These are phyloP conservation scores for Parnassius mnemosyne DNA, from an alignment of 2,888 invertebrate genomes.

Conservation along the genomic window DNA sequence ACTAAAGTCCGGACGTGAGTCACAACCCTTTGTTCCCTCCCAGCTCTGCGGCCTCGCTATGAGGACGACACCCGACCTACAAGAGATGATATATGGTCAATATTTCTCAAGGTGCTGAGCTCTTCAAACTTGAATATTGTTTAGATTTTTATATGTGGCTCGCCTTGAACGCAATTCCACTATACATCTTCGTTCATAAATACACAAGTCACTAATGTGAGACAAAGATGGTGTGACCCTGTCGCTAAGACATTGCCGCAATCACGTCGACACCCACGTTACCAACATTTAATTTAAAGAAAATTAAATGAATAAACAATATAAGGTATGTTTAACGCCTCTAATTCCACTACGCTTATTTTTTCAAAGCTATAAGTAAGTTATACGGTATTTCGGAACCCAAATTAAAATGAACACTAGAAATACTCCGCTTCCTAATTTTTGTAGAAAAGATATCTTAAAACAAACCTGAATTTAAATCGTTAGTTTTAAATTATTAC, in stretches of 20 bases:
- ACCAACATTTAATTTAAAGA: conserved; percentile 19
- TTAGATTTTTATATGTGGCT: conserved; percentile 65
- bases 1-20: conserved; percentile 67
- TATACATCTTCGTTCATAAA: conserved; percentile 50
- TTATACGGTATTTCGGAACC: too few relatives aligned
- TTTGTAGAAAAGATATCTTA: too few relatives aligned
- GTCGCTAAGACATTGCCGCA: conserved; percentile 27
- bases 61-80: conserved; percentile 43
- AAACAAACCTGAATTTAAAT: too few relatives aligned
- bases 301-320: conserved; percentile 22
- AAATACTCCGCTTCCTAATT: too few relatives aligned
- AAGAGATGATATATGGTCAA: conserved; percentile 31
- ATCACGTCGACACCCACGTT: conserved; percentile 28
- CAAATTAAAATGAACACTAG: background rate
- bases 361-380: too few relatives aligned
- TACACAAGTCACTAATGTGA: conserved; percentile 56
- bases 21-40: conserved; percentile 68
- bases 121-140: conserved; percentile 66
- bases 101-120: conserved; percentile 49
- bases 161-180: conserved; percentile 67
- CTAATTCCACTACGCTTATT: conserved; percentile 8
- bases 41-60: conserved; percentile 51
- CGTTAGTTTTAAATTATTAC: too few relatives aligned
- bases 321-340: conserved; percentile 10
- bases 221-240: conserved; percentile 40